Base-by-base conservation (phyloP, 2,797 vertebrate genomes). In the Platalea minor region DNA sequence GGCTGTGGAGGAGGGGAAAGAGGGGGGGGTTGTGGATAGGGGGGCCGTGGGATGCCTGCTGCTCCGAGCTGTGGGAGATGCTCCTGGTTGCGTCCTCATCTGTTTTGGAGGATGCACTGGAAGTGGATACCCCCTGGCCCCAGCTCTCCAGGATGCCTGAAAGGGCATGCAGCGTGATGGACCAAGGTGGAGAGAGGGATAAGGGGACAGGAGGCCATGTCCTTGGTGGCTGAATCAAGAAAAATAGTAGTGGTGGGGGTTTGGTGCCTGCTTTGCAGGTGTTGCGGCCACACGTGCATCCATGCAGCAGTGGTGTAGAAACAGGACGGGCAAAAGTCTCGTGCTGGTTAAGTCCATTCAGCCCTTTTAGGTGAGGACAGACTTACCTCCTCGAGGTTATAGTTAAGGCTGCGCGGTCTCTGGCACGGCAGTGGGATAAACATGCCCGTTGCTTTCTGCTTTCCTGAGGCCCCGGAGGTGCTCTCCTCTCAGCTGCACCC, bases 331-430 rank as follows among this genome's bases (percentile, higher is more conserved):
- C 39, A 50, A 46, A 78, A 60, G 26, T 45, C 64, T 80, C 61
- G 43, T 35, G 26, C 64, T 46, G 48, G 17, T 68, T 14, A 46
- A 53, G n/a, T 29, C 37, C n/a, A 18, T 57, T 61, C 37, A 31
- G 28, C 45, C 16, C 11, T 50, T 76, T 41, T 35, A 72, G 51
- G 19, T 50, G 46, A 54, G 76, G 81, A 88, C 72, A 4, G 26
- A 86, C 39, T 48, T 48, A 41, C 61, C 13, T n/a, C 83, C 93
- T 79, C 16, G 8, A 85, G 95, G 97, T 94, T 78, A 41, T 63
- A 61, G 93, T 95, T 94, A n/a, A 56, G 54, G 54, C n/a, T 24
- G 21, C 45, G 25, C 48, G 31, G 33, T 21, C 64, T 39, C 46
- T 46, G 65, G 25, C 50, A 26, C 2, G 1, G 50, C 70, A 73